Conservation (phyloP, 2,888 invertebrate genomes). For the Agonum fuliginosum region DNA sequence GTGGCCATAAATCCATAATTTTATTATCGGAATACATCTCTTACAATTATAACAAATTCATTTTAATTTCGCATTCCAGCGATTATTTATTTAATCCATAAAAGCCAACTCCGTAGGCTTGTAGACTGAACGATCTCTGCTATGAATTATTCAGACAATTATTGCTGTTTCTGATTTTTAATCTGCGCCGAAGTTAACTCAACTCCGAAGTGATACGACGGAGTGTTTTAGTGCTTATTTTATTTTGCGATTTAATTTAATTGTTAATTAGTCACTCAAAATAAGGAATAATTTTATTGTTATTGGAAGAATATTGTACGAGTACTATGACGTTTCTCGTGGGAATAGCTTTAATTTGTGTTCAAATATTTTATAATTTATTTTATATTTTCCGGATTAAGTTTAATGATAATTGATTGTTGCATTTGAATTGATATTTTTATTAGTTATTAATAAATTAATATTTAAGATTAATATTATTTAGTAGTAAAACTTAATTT, state of each 20-base stretch:
- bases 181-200: neutral
- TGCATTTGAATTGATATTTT: no score
- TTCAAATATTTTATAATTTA: slow-evolving; percentile 3
- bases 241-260: slow-evolving; percentile 1
- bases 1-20: neutral
- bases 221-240: neutral
- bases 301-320: neutral
- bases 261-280: neutral
- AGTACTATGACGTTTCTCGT: slow-evolving; percentile 13
- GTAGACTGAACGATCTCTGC: neutral
- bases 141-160: slow-evolving; percentile 46
- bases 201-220: slow-evolving; percentile 5
- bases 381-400: neutral
- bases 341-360: slow-evolving; percentile 1
- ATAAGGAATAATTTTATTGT: neutral
- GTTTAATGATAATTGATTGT: no score
- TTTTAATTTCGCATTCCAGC: slow-evolving; percentile 14
- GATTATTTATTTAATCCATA: slow-evolving; percentile 44
- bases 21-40: slow-evolving; percentile 15
- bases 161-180: slow-evolving; percentile 44
- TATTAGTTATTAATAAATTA: no score
- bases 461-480: no score
- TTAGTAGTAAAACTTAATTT: neutral
- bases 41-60: slow-evolving; percentile 38
- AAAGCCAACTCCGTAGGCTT: neutral